These are phyloP conservation scores for Hypomecis punctinalis DNA, from an alignment of 2,888 invertebrate species.

Conservation along the genomic window DNA sequence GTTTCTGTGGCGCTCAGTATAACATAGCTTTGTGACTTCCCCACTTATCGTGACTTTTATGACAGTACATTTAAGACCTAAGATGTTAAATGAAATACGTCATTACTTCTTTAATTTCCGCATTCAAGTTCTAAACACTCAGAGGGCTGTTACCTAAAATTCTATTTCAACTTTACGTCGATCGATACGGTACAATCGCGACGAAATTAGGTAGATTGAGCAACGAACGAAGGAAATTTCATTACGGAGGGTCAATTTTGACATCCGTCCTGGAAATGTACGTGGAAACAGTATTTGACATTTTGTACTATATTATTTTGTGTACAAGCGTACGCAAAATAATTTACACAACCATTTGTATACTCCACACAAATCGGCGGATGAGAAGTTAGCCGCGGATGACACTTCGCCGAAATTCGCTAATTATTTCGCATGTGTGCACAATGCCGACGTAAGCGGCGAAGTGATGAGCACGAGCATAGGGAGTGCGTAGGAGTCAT, in stretches of 20 bases:
- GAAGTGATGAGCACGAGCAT: no score
- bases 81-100: not conserved
- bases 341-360: no score
- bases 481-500: no score
- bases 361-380: no score
- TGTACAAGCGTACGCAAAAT: not conserved
- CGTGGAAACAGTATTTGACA: not conserved
- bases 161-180: constrained; percentile 22
- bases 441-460: no score
- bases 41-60: no score
- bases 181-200: constrained; percentile 47
- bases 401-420: no score
- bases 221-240: constrained; percentile 57
- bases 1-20: no score
- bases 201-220: constrained; percentile 46
- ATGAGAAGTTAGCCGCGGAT: no score
- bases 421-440: no score
- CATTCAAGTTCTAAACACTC: constrained; percentile 7
- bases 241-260: constrained; percentile 62
- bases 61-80: no score
- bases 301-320: not conserved
- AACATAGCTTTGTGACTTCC: no score
- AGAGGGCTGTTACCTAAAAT: constrained; percentile 13
- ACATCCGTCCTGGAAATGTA: constrained; percentile 46
- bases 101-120: constrained; percentile 18